Evolutionary conservation across 2,113 vertebrate species (phyloP).

Genomic region (Spheniscus mendiculus): DNA sequence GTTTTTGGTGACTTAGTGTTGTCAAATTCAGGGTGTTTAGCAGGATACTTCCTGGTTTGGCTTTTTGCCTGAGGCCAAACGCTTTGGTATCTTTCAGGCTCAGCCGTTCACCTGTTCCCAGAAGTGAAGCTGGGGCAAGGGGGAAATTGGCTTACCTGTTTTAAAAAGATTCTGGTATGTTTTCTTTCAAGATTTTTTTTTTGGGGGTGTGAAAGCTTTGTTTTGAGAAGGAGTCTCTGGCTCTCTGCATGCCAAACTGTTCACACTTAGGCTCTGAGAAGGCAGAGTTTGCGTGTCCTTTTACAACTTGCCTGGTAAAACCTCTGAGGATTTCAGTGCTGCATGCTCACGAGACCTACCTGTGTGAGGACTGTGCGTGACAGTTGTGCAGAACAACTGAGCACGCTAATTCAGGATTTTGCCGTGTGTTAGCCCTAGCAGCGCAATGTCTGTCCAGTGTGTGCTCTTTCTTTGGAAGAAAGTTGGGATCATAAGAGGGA

Average conservation of each 20-base stretch:
- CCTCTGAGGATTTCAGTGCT: neutral
- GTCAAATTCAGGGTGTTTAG: neutral
- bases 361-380: neutral
- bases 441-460: no score
- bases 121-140: neutral
- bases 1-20: neutral
- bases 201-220: neutral
- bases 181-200: neutral
- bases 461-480: neutral
- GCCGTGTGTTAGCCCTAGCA: neutral
- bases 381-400: neutral
- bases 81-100: neutral
- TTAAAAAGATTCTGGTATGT: neutral
- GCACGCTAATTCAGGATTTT: neutral
- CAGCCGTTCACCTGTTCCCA: neutral
- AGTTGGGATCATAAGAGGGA: neutral
- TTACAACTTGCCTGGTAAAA: neutral
- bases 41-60: neutral
- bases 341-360: rapidly evolving
- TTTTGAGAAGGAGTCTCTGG: neutral
- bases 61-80: neutral
- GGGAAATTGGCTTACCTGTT: neutral
- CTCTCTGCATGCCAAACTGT: neutral
- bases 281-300: neutral
- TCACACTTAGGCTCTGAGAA: neutral